Evolutionary conservation across 2,797 vertebrate species (phyloP).

Genomic region (Fistularia commersonii): DNA sequence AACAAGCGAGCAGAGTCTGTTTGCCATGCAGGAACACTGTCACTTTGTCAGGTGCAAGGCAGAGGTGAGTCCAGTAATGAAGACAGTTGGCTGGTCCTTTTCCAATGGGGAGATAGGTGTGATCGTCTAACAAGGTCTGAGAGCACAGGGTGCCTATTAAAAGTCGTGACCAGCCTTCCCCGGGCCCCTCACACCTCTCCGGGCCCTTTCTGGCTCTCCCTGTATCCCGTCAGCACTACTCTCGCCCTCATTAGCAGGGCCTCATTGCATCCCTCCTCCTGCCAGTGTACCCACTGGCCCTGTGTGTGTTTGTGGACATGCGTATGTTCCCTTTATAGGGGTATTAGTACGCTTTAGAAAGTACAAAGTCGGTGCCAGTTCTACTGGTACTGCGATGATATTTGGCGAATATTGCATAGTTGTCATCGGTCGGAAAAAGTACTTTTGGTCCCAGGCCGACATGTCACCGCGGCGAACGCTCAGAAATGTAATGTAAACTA

Average conservation of each 20-base stretch:
- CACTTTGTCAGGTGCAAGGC: slow-evolving; percentile 74
- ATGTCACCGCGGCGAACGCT: no score
- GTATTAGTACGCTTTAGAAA: slow-evolving; percentile 5
- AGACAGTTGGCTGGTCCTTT: slow-evolving; percentile 59
- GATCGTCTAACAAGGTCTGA: slow-evolving; percentile 79
- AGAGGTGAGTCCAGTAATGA: slow-evolving; percentile 75
- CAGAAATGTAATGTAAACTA: no score
- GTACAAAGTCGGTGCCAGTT: no score
- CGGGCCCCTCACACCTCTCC: slow-evolving; percentile 64
- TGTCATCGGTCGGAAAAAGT: no score
- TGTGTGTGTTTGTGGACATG: slow-evolving; percentile 29
- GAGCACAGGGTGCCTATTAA: slow-evolving; percentile 73
- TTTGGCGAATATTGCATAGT: no score
- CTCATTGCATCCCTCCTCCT: slow-evolving; percentile 23
- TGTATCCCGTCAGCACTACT: slow-evolving; percentile 54
- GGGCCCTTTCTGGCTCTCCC: slow-evolving; percentile 53
- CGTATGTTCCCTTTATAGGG: slow-evolving; percentile 14
- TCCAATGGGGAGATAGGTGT: slow-evolving; percentile 77
- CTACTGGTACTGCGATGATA: no score
- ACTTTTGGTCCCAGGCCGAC: no score
- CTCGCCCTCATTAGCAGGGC: slow-evolving; percentile 66
- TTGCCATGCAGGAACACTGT: slow-evolving; percentile 51
- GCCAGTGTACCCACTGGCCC: slow-evolving; percentile 4
- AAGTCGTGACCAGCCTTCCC: slow-evolving; percentile 63
- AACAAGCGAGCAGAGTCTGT: slow-evolving; percentile 50